A percentile compares a stretch with the other conserved stretches of the same genome.
Conservation (phyloP, 2,113 vertebrate genomes). For the Rhinoderma darwinii region DNA sequence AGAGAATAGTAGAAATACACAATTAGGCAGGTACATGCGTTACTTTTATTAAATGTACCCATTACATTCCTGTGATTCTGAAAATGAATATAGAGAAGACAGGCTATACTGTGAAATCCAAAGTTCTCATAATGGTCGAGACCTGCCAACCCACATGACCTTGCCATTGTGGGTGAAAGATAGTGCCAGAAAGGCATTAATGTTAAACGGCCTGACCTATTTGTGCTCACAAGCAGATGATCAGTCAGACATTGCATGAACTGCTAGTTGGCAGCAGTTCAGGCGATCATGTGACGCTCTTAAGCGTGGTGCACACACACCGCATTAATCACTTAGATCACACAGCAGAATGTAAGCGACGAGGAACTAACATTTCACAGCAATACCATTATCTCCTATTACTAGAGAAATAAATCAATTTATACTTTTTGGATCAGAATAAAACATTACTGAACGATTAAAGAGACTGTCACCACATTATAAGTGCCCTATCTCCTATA, state of each 20-base stretch:
- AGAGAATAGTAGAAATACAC: too few relatives aligned
- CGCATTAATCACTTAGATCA: slow-evolving; percentile 22
- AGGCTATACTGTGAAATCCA: not conserved
- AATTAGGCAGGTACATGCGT: too few relatives aligned
- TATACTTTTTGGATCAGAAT: too few relatives aligned
- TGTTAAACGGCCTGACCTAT: slow-evolving; percentile 62
- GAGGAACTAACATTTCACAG: not conserved
- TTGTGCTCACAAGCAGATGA: slow-evolving; percentile 65
- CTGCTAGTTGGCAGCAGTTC: slow-evolving; percentile 59
- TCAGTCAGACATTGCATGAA: slow-evolving; percentile 60
- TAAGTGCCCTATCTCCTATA: too few relatives aligned
- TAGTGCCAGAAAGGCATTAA: slow-evolving; percentile 58
- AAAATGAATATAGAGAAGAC: not conserved
- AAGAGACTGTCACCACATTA: too few relatives aligned
- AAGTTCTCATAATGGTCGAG: not conserved
- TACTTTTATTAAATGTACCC: too few relatives aligned
- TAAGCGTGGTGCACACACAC: not conserved
- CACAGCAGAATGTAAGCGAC: not conserved
- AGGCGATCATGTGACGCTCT: slow-evolving; percentile 54
- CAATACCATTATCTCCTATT: not conserved
- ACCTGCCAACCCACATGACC: not conserved
- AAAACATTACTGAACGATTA: too few relatives aligned
- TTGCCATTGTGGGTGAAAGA: slow-evolving; percentile 25
- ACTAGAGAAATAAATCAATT: not conserved
- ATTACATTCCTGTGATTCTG: too few relatives aligned